Evolutionary conservation across 2,797 vertebrate genomes (phyloP).

Genomic region (Microhierax caerulescens): DNA sequence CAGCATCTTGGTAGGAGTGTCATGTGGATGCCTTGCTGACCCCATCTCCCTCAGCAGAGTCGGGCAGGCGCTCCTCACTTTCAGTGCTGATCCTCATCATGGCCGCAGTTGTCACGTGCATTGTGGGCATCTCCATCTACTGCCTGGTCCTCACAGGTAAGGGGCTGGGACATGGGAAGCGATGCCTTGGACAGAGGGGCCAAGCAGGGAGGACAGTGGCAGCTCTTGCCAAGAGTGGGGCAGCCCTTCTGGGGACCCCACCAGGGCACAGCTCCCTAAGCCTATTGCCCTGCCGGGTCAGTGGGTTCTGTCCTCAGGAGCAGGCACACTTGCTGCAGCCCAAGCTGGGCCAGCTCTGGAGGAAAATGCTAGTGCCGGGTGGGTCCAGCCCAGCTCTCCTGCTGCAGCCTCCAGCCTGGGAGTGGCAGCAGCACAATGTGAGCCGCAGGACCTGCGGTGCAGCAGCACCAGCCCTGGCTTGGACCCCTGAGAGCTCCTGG

Average conservation of each 20-base stretch:
- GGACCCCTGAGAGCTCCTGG: not conserved
- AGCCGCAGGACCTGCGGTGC: not conserved
- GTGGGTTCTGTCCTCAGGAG: not conserved
- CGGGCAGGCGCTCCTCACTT: not conserved
- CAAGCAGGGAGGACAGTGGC: fast-evolving
- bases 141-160: constrained; percentile 30
- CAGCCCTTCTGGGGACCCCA: not conserved
- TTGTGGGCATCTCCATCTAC: constrained; percentile 16
- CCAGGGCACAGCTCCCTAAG: fast-evolving
- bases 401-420: not conserved
- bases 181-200: not conserved
- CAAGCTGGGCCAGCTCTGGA: not conserved
- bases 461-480: not conserved
- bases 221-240: not conserved
- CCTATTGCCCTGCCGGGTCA: fast-evolving
- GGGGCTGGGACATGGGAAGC: not conserved
- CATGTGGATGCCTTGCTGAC: fast-evolving
- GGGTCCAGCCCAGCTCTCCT: not conserved
- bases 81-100: constrained; percentile 50
- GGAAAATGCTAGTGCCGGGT: fast-evolving
- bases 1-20: fast-evolving
- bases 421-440: fast-evolving
- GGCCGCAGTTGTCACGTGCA: not conserved
- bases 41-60: not conserved
- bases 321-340: not conserved